These are phyloP conservation scores for Ophioderma brevispina DNA, from an alignment of 35 echinoderm and acorn worm genomes.

Conservation along the genomic window DNA sequence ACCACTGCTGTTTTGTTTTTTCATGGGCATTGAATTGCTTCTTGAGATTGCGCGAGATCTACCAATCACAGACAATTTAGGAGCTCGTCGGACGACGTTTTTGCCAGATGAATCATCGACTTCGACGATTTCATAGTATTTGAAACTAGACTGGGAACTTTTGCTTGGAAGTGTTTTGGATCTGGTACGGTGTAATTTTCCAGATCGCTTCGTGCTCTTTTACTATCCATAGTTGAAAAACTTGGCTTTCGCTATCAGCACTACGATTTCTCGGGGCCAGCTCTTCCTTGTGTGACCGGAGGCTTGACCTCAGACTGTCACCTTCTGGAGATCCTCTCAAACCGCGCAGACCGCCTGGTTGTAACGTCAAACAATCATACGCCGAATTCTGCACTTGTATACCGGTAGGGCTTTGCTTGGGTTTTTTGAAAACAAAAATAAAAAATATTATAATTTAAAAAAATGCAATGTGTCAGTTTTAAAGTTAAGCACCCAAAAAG, in stretches of 20 bases:
- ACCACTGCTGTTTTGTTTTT: neutral
- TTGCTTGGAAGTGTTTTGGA: neutral
- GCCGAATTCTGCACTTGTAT: neutral
- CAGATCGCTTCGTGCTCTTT: neutral
- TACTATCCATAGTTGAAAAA: neutral
- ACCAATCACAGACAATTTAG: neutral
- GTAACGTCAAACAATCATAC: neutral
- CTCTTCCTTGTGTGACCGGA: neutral
- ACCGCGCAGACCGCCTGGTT: neutral
- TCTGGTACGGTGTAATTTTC: neutral
- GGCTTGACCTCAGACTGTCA: neutral
- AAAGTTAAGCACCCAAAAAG: too few species aligned
- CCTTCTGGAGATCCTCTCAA: neutral
- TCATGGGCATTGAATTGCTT: neutral
- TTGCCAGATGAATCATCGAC: neutral
- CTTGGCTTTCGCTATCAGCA: neutral
- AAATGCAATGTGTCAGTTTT: too few species aligned
- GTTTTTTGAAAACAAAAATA: neutral
- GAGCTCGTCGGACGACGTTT: neutral
- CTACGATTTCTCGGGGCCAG: neutral
- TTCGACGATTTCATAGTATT: neutral
- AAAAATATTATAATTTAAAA: neutral
- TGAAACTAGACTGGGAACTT: neutral
- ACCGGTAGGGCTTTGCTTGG: neutral
- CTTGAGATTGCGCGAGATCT: neutral